Conservation (phyloP, 2,113 vertebrate species). For the Silurus meridionalis region DNA sequence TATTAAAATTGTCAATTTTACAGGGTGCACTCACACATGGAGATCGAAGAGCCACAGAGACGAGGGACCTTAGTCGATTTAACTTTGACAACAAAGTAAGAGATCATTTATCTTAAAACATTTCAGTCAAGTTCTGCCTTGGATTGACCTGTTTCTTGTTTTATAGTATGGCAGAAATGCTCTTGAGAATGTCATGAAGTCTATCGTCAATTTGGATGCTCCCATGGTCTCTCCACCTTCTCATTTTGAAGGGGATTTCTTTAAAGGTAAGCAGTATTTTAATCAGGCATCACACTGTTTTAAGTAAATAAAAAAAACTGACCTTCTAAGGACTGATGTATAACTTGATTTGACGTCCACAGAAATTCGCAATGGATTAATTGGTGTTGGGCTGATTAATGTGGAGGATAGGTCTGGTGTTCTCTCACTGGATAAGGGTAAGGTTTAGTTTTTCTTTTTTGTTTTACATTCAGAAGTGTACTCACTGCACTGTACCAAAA, state of each 20-base stretch:
- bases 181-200: constrained; percentile 98
- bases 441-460: background rate
- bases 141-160: constrained; percentile 28
- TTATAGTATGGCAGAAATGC: constrained; percentile 94
- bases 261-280: constrained; percentile 83
- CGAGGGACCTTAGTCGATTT: constrained; percentile 94
- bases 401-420: constrained; percentile 90
- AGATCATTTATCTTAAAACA: background rate
- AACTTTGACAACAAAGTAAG: constrained; percentile 98
- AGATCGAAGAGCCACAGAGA: constrained; percentile 95
- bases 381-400: constrained; percentile 94
- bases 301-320: background rate
- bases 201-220: constrained; percentile 91
- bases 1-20: background rate
- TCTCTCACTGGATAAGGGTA: constrained; percentile 94
- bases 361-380: constrained; percentile 93
- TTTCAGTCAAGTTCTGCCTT: background rate
- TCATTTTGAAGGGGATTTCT: constrained; percentile 94
- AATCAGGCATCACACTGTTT: background rate
- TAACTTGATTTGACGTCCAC: constrained; percentile 20
- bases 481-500: background rate
- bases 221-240: constrained; percentile 90
- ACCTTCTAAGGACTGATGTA: background rate
- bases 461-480: background rate
- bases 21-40: constrained; percentile 97